Base-by-base conservation (phyloP, 2,113 vertebrate genomes). In the Oryzias celebensis region DNA sequence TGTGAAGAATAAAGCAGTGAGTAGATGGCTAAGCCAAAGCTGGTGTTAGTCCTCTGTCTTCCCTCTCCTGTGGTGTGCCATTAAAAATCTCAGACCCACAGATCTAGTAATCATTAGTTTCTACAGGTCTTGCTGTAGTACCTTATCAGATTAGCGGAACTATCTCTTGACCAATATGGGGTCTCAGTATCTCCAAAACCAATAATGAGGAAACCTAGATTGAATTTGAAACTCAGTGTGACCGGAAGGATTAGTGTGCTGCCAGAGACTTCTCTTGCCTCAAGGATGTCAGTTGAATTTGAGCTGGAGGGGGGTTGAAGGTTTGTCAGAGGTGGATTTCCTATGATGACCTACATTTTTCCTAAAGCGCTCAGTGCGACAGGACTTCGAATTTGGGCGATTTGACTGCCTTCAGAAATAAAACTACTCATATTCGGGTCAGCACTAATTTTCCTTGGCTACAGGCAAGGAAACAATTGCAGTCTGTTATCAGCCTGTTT, bases 151-250 rank as follows among this genome's bases (percentile, higher is more conserved):
- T 91, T 85, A 89, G 75, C 67, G 26, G 31, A 83, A 86, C 89
- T 91, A 90, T 90, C 78, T 88, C 77, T 68, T 75, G 76, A 89
- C 85, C 89, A 86, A 88, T 89, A 89, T 87, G 89, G 77, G 83
- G 82, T 86, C 85, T 87, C 77, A 70, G 79, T 88, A 80, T 89
- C 88, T 90, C 71, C 68, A 79, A 81, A 88, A 87, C 79, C 82
- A 81, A 78, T 88, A 88, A 90, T 90, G 89, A 89, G 87, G 89
- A 89, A 91, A 90, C 71, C 44, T 65, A 89, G 85, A 90, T 90
- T 87, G 88, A 90, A 90, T 91, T 90, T 86, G 80, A 89, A 90
- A 91, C 89, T 89, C 78, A 64, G 83, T 87, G 73, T 90, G 87
- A 90, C 84, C 71, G 67, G 69, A 82, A 85, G 87, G 90, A 90